These are phyloP conservation scores for Mormyrops boulengeri DNA, from an alignment of 2,797 vertebrate genomes.

Conservation along the genomic window DNA sequence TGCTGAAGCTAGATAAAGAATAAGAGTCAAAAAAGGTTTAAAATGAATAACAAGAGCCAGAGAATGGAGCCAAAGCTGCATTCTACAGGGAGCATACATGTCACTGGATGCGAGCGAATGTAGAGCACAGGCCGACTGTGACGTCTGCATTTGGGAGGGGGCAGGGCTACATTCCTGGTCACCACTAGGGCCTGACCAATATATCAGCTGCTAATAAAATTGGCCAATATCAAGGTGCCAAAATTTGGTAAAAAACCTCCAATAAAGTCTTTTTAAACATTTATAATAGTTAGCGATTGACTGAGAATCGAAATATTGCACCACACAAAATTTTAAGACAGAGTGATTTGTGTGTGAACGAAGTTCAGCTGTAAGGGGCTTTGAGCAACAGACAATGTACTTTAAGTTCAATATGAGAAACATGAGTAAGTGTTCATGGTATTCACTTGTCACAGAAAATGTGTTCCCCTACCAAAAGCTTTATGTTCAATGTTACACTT, in stretches of 20 bases:
- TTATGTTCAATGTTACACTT: background rate
- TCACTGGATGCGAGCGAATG: background rate
- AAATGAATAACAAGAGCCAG: background rate
- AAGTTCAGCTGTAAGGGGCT: background rate
- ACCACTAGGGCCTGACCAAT: background rate
- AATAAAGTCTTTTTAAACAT: background rate
- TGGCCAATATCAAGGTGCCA: background rate
- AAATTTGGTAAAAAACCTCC: background rate
- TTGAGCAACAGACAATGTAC: background rate
- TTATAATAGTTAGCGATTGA: background rate
- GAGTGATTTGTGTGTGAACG: background rate
- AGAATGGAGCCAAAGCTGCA: background rate
- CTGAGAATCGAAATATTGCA: background rate
- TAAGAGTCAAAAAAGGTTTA: background rate
- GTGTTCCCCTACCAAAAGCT: background rate
- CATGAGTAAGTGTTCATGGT: background rate
- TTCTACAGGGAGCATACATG: background rate
- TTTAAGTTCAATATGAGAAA: background rate
- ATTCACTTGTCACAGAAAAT: background rate
- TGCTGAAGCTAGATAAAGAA: background rate
- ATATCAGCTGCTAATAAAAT: background rate
- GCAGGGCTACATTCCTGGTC: background rate
- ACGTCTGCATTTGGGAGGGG: background rate
- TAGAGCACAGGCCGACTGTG: background rate
- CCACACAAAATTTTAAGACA: background rate